Evolutionary conservation across 2,113 vertebrate species (phyloP), one percentile per base, ranked within the genome.

Genomic region (Ochotona curzoniae): DNA sequence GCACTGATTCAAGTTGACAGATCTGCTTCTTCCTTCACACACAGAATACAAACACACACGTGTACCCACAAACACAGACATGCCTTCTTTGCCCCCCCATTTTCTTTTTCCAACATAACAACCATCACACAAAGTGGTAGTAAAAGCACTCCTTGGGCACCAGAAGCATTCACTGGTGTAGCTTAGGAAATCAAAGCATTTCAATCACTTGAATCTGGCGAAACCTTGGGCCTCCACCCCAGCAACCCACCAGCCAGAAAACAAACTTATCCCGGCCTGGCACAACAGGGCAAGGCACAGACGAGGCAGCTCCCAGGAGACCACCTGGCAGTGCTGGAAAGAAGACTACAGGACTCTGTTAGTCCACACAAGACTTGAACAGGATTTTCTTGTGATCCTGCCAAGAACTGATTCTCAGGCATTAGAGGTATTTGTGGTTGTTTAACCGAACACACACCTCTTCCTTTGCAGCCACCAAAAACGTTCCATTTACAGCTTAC

Each of bases 401-500:
- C 87, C 26, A 87, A 61, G 76, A 92, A 86, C 20, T 1, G 5
- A 60, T n/a, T 44, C 38, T 74, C 85, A 81, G 64, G 61, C 67
- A 54, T 89, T 92, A 98, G 95, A 93, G 94, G 87, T 96, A 1
- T 0, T 18, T 94, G 91, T 0, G 0, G 73, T 91, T 23, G 20
- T 83, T 83, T 69, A 76, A 86, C 74, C 71, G 64, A 64, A 84
- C 96, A 84, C 66, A 96, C 87, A 90, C 49, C 63, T 44, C 57
- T 63, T 96, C 95, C 95, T 96, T 93, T 38, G 85, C 93, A 79
- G 47, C 89, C 74, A 67, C 25, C 90, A 82, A 93, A 51, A 83
- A 73, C 89, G 91, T 38, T 94, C 95, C 85, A 71, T 35, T 90
- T 96, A 95, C 96, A 78, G 95, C 78, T 95, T 93, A 96, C 80